Base-by-base conservation (phyloP, 2,113 vertebrate species). In the Eclectus roratus region DNA sequence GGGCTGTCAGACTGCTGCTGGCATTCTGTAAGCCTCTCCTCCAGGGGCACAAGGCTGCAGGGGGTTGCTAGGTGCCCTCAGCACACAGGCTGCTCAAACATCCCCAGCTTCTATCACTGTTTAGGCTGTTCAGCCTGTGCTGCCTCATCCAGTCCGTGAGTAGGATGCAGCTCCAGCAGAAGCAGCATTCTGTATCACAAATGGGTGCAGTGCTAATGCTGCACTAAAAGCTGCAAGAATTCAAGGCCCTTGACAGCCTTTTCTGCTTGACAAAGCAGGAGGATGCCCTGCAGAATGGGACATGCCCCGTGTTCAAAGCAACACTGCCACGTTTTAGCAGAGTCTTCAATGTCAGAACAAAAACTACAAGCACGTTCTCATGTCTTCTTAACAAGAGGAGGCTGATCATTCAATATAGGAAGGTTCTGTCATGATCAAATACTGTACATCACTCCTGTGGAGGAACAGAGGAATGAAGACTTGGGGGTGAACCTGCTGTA, bases 191-290 rank as follows among this genome's bases (percentile, higher is more conserved):
- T 4, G 8, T 3, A 11, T 1, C 0, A 18, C 50, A 19, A 10
- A 14, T 0, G 4, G 0, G 2, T 6, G 49, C 19, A 7, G 8
- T 1, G 28, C 19, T 17, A 14, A 12, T 1, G 1, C 44, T 27
- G 69, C 55, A 7, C 41, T 2, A 1, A 4, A 6, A 20, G 58
- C 25, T 33, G 16, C 2, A 7, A 23, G 49, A 50, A 43, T 4
- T 6, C 2, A 5, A 44, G 46, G 17, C 23, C 11, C 13, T 56
- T 6, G 3, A 5, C 4, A 44, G n/a, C 15, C 25, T 25, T 7
- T 69, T 44, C 55, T n/a, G 65, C 73, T 74, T 43, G 31, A 29
- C 21, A 39, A 31, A 85, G 63, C 25, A 23, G 39, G 44, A 55
- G 35, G 52, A 14, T 5, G 3, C 3, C 1, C 3, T 33, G 43